Evolutionary conservation across 2,113 vertebrate species (phyloP).

Genomic region (Petroica traversi): DNA sequence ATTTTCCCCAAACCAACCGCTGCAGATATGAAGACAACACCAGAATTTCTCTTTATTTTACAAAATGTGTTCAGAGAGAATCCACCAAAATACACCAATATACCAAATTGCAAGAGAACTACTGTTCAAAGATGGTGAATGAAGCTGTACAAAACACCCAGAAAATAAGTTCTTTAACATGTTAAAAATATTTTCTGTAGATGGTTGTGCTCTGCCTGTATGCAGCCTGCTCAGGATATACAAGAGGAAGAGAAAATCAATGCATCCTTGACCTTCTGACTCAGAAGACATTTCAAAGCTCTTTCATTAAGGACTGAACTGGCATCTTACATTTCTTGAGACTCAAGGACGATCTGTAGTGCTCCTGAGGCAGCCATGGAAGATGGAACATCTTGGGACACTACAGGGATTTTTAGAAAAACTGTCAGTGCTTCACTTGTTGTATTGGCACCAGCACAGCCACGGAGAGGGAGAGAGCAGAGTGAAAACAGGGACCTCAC

Average conservation of each 20-base stretch:
- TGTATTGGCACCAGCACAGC: background rate
- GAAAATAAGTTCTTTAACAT: background rate
- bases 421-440: background rate
- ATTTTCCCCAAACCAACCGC: background rate
- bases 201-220: background rate
- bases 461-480: background rate
- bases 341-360: background rate
- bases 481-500: background rate
- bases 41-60: background rate
- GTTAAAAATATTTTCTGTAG: background rate
- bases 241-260: background rate
- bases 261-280: background rate
- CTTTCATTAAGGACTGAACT: background rate
- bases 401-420: background rate
- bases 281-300: background rate
- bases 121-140: background rate
- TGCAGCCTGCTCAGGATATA: background rate
- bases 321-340: background rate
- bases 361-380: background rate
- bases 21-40: background rate
- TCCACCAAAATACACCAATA: accelerated
- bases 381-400: background rate
- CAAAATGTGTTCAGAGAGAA: background rate
- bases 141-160: background rate
- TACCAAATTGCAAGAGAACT: background rate